Conservation (phyloP, 1,140 invertebrate genomes). For the Aphis craccivora region DNA sequence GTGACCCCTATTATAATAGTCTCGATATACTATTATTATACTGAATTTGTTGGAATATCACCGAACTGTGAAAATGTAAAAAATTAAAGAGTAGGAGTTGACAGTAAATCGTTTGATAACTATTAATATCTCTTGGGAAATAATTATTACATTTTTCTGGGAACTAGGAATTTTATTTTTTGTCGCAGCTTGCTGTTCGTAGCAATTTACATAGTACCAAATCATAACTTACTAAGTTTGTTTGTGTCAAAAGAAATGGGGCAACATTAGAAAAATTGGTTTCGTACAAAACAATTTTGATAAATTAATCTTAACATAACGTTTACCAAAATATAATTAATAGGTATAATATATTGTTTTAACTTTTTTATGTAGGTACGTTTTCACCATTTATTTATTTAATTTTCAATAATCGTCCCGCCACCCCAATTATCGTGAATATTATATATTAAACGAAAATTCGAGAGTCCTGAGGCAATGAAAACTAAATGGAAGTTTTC, state of each 20-base stretch:
- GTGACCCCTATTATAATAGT: neutral
- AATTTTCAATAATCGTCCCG: neutral
- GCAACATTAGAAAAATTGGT: neutral
- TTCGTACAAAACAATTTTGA: neutral
- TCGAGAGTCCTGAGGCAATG: neutral
- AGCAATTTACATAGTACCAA: too few relatives aligned
- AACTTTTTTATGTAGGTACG: neutral
- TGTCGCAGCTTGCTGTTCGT: too few relatives aligned
- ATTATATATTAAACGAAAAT: constrained; percentile 1
- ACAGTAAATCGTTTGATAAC: too few relatives aligned
- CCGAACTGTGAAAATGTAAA: too few relatives aligned
- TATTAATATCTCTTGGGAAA: too few relatives aligned
- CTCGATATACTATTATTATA: neutral
- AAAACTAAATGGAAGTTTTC: constrained; percentile 1
- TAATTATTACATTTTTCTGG: too few relatives aligned
- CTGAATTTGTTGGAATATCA: too few relatives aligned
- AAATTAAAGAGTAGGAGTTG: too few relatives aligned
- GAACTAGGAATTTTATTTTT: too few relatives aligned
- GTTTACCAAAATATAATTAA: neutral
- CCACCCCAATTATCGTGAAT: neutral
- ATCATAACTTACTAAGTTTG: neutral
- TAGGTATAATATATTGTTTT: neutral
- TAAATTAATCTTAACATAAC: neutral
- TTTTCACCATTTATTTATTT: neutral
- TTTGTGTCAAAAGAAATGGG: neutral